A percentile compares a stretch with the other conserved stretches of the same genome.
These are phyloP conservation scores for Sussaba pulchella DNA, from an alignment of 2,888 invertebrate species.

Conservation along the genomic window DNA sequence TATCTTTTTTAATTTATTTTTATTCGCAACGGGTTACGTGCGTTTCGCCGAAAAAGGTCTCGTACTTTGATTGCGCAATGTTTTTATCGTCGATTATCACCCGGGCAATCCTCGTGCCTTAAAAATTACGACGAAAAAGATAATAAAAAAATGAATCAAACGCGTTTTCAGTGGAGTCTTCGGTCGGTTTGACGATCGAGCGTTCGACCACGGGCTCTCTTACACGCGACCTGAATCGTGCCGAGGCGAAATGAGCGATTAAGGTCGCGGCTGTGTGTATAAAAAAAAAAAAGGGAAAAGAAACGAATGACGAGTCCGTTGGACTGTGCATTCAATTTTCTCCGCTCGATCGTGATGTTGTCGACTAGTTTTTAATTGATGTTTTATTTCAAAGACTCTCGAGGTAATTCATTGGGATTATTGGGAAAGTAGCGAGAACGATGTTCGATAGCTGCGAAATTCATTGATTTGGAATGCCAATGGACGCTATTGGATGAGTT, in stretches of 20 bases:
- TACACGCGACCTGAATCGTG: constrained; percentile 61
- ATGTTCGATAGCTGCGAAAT: too few species aligned
- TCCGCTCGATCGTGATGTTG: constrained; percentile 1
- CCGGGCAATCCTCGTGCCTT: constrained; percentile 50
- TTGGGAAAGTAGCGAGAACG: too few species aligned
- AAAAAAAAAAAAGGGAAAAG: constrained; percentile 43
- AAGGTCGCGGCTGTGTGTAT: constrained; percentile 51
- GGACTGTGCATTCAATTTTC: constrained; percentile 38
- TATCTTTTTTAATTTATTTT: neutral
- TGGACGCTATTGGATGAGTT: too few species aligned
- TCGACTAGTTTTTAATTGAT: neutral
- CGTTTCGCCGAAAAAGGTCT: neutral
- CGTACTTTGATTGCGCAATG: constrained; percentile 8
- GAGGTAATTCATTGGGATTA: too few species aligned
- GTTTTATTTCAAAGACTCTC: neutral
- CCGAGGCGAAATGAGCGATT: constrained; percentile 63
- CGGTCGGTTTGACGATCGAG: neutral
- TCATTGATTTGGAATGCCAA: too few species aligned
- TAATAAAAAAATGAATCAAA: neutral
- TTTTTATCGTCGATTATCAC: constrained; percentile 41
- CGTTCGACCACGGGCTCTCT: constrained; percentile 53
- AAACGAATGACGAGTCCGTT: constrained; percentile 17
- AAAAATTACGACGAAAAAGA: constrained; percentile 32
- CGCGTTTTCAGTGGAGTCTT: neutral
- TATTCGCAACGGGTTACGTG: neutral